A percentile compares a stretch with the other conserved stretches of the same genome.
Evolutionary conservation across 2,113 vertebrate genomes (phyloP).

Genomic region (Martes martes): DNA sequence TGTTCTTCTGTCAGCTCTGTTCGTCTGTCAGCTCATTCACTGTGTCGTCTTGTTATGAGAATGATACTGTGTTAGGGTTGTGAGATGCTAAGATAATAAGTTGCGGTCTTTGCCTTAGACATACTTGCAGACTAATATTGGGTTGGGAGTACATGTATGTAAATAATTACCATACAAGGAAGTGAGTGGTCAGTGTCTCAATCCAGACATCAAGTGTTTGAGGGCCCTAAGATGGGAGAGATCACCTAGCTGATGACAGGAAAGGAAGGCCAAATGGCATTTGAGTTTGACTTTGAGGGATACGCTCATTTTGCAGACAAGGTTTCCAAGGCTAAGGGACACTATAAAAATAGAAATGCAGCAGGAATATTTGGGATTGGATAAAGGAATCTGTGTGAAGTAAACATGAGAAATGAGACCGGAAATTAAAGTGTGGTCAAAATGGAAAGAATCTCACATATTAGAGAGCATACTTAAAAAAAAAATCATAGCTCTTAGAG

Average conservation of each 20-base stretch:
- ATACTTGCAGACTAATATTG: not conserved
- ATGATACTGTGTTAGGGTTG: not conserved
- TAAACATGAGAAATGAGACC: not conserved
- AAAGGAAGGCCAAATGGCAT: not conserved
- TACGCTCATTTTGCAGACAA: not conserved
- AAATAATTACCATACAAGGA: not conserved
- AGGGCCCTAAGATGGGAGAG: not conserved
- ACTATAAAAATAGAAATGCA: not conserved
- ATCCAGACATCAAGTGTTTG: not conserved
- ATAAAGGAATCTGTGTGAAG: not conserved
- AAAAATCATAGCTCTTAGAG: not conserved
- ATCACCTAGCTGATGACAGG: not conserved
- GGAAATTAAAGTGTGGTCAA: conserved; percentile 28
- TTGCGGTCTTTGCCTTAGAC: not conserved
- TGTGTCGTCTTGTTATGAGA: not conserved
- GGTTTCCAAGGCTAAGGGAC: not conserved
- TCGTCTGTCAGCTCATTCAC: not conserved
- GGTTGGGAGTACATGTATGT: not conserved
- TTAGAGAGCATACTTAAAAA: not conserved
- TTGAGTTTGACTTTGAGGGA: conserved; percentile 26
- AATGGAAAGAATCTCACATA: not conserved
- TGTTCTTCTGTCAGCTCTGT: not conserved
- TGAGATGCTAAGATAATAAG: not conserved
- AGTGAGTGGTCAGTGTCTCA: not conserved
- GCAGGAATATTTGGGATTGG: not conserved